Evolutionary conservation across 2,888 invertebrate species (phyloP), one percentile per base, ranked within the genome.

Genomic region (Odontocerum albicorne): DNA sequence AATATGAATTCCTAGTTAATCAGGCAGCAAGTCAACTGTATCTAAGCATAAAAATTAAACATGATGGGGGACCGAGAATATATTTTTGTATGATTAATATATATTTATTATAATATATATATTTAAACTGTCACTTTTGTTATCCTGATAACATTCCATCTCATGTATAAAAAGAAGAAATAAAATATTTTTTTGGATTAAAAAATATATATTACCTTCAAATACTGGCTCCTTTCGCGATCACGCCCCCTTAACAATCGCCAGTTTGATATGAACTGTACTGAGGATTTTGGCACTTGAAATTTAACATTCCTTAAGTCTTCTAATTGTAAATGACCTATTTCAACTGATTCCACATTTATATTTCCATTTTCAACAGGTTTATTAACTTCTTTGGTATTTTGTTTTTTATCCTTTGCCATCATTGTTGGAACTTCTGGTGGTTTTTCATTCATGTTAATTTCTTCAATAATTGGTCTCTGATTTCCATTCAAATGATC

Each of bases 231-330:
- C 64, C 79, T 77, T 16, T 77, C 75, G 7, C 70, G 71, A n/a
- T 68, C 66, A 19, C 73, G 72, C 0, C 71, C 75, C 61, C 73
- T 78, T 45, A 84, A 65, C 61, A 74, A 72, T 64, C 78, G 82
- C 88, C 88, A 88, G 42, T 77, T 75, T 0, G 74, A 63, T 67
- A 82, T 72, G 66, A 88, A 88, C 64, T 87, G 85, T 6, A 87
- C 82, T 49, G 84, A 83, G 53, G 79, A 84, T 49, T 74, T 77
- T 0, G 88, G 87, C 3, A 77, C 63, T 40, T 53, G 46, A 13
- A 39, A 32, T n/a, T 12, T n/a, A 33, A 15, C 15, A n/a, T 54
- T 36, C 19, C 21, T 22, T 22, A 40, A 15, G 17, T 51, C 59
- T 31, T 53, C 42, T 46, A 46, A 44, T 31, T 40, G 55, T 56